Evolutionary conservation across 2,797 vertebrate species (phyloP).

Genomic region (Sorex maritimensis): DNA sequence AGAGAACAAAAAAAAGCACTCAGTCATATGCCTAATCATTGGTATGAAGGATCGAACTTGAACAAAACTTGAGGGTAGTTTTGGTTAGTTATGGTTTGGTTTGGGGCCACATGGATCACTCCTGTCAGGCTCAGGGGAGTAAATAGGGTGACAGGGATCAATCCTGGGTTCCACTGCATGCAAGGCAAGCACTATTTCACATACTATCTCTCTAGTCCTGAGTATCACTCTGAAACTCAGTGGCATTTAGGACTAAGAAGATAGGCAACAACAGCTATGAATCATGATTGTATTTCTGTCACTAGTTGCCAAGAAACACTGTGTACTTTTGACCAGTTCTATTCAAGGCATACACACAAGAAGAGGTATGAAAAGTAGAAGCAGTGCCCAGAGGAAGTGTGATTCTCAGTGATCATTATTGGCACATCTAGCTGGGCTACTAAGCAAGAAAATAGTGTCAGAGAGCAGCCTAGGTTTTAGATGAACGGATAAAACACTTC

Average conservation of each 20-base stretch:
- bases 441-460: accelerated
- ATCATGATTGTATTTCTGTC: neutral
- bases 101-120: no score
- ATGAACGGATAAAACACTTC: neutral
- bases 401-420: neutral
- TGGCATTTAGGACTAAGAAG: no score
- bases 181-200: no score
- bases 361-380: neutral
- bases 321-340: neutral
- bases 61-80: neutral
- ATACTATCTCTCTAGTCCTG: no score
- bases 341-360: neutral
- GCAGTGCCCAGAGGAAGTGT: neutral
- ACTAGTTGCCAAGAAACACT: neutral
- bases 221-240: no score
- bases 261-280: neutral
- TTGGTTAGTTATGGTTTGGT: neutral
- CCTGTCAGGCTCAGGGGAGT: no score
- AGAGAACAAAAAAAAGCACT: no score
- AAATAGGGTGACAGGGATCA: no score
- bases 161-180: no score
- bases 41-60: neutral
- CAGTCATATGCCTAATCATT: neutral
- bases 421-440: neutral
- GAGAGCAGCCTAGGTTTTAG: neutral